phyloP scores from a whole-genome alignment of 53 echinoderm and acorn worm species.

The Holothuria leucospilota region DNA sequence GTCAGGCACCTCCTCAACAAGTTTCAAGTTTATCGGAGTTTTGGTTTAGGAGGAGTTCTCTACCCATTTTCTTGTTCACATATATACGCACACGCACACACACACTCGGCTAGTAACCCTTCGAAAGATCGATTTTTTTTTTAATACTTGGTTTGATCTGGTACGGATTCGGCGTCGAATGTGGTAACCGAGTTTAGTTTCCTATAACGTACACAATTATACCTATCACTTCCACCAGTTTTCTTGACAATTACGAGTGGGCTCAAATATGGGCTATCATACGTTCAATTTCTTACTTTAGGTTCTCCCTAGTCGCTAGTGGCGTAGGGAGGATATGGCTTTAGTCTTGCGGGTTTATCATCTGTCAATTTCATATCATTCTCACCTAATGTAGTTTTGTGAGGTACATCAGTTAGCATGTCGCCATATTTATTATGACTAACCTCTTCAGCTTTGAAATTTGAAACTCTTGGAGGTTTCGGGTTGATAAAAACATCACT shows the following conservation, averaged over 20 bases:
- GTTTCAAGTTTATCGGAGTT: no score
- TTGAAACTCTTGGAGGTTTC: not conserved
- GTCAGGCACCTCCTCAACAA: no score
- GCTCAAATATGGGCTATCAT: no score
- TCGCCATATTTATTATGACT: constrained; percentile 6
- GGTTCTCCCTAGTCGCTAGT: constrained; percentile 27
- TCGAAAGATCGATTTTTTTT: constrained; percentile 29
- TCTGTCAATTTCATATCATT: constrained; percentile 37
- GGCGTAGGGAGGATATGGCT: constrained; percentile 60
- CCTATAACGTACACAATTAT: constrained; percentile 50
- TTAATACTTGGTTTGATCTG: constrained; percentile 54
- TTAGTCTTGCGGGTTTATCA: constrained; percentile 26
- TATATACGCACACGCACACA: no score
- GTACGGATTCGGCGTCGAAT: constrained; percentile 62
- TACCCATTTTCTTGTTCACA: no score
- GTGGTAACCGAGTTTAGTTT: constrained; percentile 27
- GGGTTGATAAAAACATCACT: constrained; percentile 17
- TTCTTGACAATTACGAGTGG: no score
- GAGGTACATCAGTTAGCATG: constrained; percentile 52
- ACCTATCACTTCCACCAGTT: constrained; percentile 24
- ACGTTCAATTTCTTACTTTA: constrained; percentile 38
- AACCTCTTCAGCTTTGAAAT: not conserved
- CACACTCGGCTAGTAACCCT: constrained; percentile 31
- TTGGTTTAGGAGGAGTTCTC: no score
- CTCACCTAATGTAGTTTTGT: constrained; percentile 36